These are phyloP conservation scores for Drosophila pseudotalamancana DNA, from an alignment of 2,888 invertebrate species.

Conservation along the genomic window DNA sequence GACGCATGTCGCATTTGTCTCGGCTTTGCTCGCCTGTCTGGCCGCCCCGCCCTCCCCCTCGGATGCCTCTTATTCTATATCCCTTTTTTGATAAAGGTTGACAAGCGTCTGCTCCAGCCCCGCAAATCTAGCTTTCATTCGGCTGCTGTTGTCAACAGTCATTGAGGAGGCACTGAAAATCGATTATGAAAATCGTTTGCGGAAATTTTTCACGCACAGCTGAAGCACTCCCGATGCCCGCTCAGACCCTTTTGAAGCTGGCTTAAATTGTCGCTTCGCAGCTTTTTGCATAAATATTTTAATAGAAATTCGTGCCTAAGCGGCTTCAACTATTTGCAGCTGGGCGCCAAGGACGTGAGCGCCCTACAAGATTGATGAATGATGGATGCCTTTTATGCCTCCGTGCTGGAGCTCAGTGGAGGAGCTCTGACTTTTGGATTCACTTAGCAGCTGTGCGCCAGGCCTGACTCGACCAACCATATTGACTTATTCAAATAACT, in stretches of 20 bases:
- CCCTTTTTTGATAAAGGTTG: conserved; percentile 75
- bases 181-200: conserved; percentile 80
- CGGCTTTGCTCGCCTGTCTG: conserved; percentile 55
- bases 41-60: conserved; percentile 2
- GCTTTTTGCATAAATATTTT: conserved; percentile 77
- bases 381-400: conserved; percentile 21
- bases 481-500: conserved; percentile 73
- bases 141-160: conserved; percentile 62
- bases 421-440: conserved; percentile 6
- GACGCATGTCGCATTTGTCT: conserved; percentile 81
- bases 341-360: conserved; percentile 32
- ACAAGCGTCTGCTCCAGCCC: conserved; percentile 43
- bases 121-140: conserved; percentile 15
- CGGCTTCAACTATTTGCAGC: conserved; percentile 76
- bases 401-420: not conserved
- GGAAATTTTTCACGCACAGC: conserved; percentile 61
- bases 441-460: conserved; percentile 22
- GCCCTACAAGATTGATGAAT: conserved; percentile 57
- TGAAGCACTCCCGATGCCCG: not conserved
- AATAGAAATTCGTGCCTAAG: conserved; percentile 76
- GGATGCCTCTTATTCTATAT: conserved; percentile 23
- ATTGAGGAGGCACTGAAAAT: conserved; percentile 70
- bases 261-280: conserved; percentile 57
- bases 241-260: conserved; percentile 26
- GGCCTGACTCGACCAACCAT: conserved; percentile 29